Base-by-base conservation (phyloP, 2,888 invertebrate genomes). In the Apodemia mormo region DNA sequence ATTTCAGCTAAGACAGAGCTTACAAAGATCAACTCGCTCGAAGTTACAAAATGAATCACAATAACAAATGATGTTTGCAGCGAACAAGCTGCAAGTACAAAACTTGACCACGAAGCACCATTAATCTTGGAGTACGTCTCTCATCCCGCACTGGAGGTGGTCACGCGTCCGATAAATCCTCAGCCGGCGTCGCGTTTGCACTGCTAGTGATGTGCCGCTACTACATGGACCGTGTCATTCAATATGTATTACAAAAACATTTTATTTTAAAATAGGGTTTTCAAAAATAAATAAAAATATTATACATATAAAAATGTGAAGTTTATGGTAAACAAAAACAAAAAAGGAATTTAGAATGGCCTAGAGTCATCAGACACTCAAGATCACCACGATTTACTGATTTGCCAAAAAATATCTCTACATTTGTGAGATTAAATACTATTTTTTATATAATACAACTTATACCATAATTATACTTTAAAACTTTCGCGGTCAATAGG, bases 61-160 rank as follows among this genome's bases (percentile, higher is more conserved):
- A 64, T 64, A 64, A 64, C 61, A 64, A 64, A 64, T 64, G 61
- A 64, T 64, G 61, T 64, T 64, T 33, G 61, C 61, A 37, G 61
- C 14, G 37, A 64, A 64, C 61, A 14, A 64, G 61, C 61, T 33
- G 14, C 33, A 64, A 64, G 37, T 37, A n/a, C 61, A 64, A 10
- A 64, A 64, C 61, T 64, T 64, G 61, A 64, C 61, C 61, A 64
- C 61, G 33, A 64, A 64, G 61, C 61, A 64, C 61, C 69, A 69
- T 69, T 69, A 69, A 69, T 69, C 70, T 67, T 65, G 69, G 54
- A 70, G 52, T 66, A 70, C 67, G 70, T 70, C 70, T 56, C 65
- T 65, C 65, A 54, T 70, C 61, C 70, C 65, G 65, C 54, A 40
- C 64, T 54, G 70, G 54, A 65, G 69, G 69, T 69, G 69, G 69